A percentile compares a stretch with the other conserved stretches of the same genome.
These are phyloP conservation scores for Virgularia gustaviana DNA, from an alignment of 92 coral and sea anemone genomes.

Conservation along the genomic window DNA sequence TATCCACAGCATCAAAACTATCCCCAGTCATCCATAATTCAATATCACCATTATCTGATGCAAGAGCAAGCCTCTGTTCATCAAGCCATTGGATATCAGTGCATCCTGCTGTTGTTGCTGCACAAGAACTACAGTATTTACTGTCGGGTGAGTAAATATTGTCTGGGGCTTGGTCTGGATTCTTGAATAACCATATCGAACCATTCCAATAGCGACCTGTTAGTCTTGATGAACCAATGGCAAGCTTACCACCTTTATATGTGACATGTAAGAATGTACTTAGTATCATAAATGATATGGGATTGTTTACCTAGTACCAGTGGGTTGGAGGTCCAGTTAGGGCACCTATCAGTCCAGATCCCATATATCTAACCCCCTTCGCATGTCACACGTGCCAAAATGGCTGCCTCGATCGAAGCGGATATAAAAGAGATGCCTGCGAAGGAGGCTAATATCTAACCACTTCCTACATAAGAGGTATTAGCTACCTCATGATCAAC, in stretches of 20 bases:
- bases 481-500: too few species aligned
- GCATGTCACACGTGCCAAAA: too few species aligned
- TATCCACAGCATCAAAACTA: slow-evolving; percentile 70
- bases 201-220: slow-evolving; percentile 96
- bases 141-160: slow-evolving; percentile 79
- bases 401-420: too few species aligned
- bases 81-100: slow-evolving; percentile 87
- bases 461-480: too few species aligned
- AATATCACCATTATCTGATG: slow-evolving; percentile 74
- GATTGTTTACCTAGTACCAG: too few species aligned
- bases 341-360: too few species aligned
- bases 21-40: slow-evolving; percentile 84
- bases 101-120: slow-evolving; percentile 76
- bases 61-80: slow-evolving; percentile 74
- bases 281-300: too few species aligned
- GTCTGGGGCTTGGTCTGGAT: slow-evolving; percentile 89
- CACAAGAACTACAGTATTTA: slow-evolving; percentile 70
- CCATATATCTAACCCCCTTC: too few species aligned
- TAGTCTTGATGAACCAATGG: slow-evolving; percentile 76
- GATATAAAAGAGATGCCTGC: too few species aligned
- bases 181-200: slow-evolving; percentile 90
- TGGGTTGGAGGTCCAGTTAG: too few species aligned
- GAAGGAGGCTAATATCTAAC: too few species aligned
- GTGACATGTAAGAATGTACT: too few species aligned
- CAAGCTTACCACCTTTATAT: slow-evolving; percentile 71